Evolutionary conservation across 2,888 invertebrate species (phyloP), one percentile per base, ranked within the genome.

Genomic region (Amiota mariae): DNA sequence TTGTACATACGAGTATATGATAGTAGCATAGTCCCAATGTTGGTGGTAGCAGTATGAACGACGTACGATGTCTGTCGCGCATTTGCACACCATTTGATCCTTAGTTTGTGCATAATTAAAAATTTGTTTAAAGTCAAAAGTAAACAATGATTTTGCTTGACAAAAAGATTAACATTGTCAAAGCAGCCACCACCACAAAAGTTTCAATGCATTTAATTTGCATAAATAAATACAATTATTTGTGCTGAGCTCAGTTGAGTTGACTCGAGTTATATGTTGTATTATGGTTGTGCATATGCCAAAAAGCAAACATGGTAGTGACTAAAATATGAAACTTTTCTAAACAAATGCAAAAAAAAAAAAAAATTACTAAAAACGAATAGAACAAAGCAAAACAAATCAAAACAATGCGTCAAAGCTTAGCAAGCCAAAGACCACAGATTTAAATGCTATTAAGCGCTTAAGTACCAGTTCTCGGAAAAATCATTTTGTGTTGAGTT

Each of bases 261-360:
- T 20, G 59, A 20, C 24, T 11, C 59, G 36, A 36, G 36, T 36
- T 6, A 36, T 68, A 10, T 61, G 67, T 67, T 77, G 77, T 80
- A 73, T 79, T 81, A 77, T 76, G 76, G 73, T 74, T 71, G 76
- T 73, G 87, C 87, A 85, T 87, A 87, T 88, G 88, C 82, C 84
- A 83, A 84, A 85, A 85, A 84, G 86, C 72, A 78, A 78, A 78
- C 66, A 76, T 64, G 77, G 36, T 6, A 36, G 36, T 36, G 6
- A 36, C 36, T 36, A 82, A 86, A 61, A 13, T 46, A 9, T 57
- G 13, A 18, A 67, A 88, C 88, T 88, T 88, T 82, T 88, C 88
- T 88, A 88, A 81, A 79, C 85, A 87, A 88, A 88, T 87, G 86
- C 87, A 86, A 81, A 79, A 79, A 75, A 54, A 47, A 15, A 13